Base-by-base conservation (phyloP, 1,140 invertebrate genomes). In the Bombus soroeensis region DNA sequence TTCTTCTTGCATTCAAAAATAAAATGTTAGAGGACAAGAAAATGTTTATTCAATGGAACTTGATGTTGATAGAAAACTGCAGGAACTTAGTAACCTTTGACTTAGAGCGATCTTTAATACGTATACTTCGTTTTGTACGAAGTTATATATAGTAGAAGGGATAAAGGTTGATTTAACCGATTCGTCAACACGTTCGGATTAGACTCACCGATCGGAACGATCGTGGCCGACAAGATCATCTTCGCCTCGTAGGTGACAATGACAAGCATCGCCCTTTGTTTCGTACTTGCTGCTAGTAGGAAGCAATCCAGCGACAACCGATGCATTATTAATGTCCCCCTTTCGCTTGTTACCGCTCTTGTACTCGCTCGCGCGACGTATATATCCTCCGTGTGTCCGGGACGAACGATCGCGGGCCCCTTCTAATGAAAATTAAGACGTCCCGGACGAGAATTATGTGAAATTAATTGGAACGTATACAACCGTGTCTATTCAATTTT, bases 271-370 rank as follows among this genome's bases (percentile, higher is more conserved):
- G 71, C 88, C 88, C 85, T 86, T 89, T 86, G 88, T 89, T 89
- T 89, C 70, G 68, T 87, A 87, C 86, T 89, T 89, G 91, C 83
- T 88, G 89, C 87, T 81, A 92, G 89, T 92, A 92, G 92, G 89
- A 93, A 92, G 88, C 88, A 88, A 87, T 76, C 77, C 85, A 89
- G 88, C 86, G 92, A 92, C 91, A 85, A 88, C 87, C 90, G 86
- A 93, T 93, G 92, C 92, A 92, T 93, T 92, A 92, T 93, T 92
- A 92, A 93, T 93, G 92, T 92, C 81, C 88, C 92, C 86, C 88
- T 85, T 88, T 85, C 83, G 87, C 82, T 91, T 86, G 91, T 93
- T 92, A 87, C 91, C 89, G 87, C 91, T 92, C 72, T 87, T 81
- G 91, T 92, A 66, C 32, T 90, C 89, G 92, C 91, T 92, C 91